Percentiles rank a stretch among this genome's conserved stretches.
Evolutionary conservation across 2,113 vertebrate species (phyloP).

Genomic region (Macquaria australasica): DNA sequence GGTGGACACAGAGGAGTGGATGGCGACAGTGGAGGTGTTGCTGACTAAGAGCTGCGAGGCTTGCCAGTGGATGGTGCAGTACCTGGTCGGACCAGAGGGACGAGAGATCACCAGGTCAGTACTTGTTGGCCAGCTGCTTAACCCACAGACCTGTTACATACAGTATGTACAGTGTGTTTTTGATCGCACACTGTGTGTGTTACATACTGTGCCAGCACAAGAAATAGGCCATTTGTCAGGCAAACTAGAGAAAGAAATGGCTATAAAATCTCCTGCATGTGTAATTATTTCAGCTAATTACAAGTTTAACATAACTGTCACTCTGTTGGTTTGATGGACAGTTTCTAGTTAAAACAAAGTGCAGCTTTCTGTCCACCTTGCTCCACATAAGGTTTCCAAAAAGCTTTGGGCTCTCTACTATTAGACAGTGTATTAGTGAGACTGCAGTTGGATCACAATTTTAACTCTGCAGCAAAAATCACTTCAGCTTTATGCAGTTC

Average conservation of each 20-base stretch:
- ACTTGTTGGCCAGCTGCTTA: not conserved
- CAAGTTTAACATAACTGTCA: not conserved
- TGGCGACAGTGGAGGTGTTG: slow-evolving; percentile 95
- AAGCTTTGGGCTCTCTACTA: not conserved
- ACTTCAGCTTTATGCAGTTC: not conserved
- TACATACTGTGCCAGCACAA: not conserved
- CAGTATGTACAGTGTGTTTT: not conserved
- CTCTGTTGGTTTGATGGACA: not conserved
- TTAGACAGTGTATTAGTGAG: not conserved
- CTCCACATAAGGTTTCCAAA: not conserved
- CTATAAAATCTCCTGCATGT: not conserved
- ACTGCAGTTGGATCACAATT: not conserved
- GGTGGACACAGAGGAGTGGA: slow-evolving; percentile 98
- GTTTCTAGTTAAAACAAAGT: not conserved
- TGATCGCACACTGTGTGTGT: too few species aligned
- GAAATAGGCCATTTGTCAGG: not conserved
- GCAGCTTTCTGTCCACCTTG: not conserved
- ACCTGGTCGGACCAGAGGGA: slow-evolving; percentile 93
- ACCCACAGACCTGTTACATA: not conserved
- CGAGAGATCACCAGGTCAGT: slow-evolving; percentile 95
- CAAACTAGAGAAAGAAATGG: not conserved
- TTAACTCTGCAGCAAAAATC: slow-evolving; percentile 1
- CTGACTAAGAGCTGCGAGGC: slow-evolving; percentile 96
- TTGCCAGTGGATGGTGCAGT: slow-evolving; percentile 97
- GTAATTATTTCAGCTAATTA: too few species aligned